A percentile compares a stretch with the other conserved stretches of the same genome.
Conservation (phyloP, 1,140 invertebrate species). For the Oryzaephilus surinamensis region DNA sequence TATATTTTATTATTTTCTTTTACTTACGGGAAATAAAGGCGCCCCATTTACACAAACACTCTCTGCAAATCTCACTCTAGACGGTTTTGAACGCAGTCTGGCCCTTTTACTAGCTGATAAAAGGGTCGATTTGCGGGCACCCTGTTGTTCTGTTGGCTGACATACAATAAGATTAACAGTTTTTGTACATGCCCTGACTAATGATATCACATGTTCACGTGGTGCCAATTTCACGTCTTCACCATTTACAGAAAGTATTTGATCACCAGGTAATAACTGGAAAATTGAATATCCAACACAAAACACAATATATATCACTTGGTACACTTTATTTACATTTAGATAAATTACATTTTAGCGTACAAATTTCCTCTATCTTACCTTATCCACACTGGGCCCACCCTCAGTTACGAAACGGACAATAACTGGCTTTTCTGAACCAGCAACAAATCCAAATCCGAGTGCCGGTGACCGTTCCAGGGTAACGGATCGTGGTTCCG, state of each 20-base stretch:
- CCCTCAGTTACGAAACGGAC: constrained; percentile 78
- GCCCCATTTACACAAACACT: constrained; percentile 79
- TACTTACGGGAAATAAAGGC: constrained; percentile 60
- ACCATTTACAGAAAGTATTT: constrained; percentile 80
- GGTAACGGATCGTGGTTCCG: constrained; percentile 63
- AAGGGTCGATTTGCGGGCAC: constrained; percentile 66
- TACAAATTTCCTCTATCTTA: constrained; percentile 18
- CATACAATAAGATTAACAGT: constrained; percentile 69
- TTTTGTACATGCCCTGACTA: constrained; percentile 70
- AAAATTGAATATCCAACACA: constrained; percentile 6
- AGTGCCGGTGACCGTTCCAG: constrained; percentile 61
- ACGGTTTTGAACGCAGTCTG: constrained; percentile 66
- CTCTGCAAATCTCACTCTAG: constrained; percentile 79
- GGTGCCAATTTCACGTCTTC: constrained; percentile 78
- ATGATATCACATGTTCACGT: constrained; percentile 78
- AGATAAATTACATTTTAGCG: neutral
- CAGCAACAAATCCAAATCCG: constrained; percentile 89
- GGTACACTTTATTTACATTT: neutral
- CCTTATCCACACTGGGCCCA: constrained; percentile 78
- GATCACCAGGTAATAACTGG: constrained; percentile 75
- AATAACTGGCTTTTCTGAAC: constrained; percentile 81
- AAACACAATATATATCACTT: too few species aligned
- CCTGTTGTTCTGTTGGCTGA: constrained; percentile 61
- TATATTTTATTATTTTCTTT: too few species aligned
- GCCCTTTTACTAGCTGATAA: constrained; percentile 80